Evolutionary conservation across 2,888 invertebrate genomes (phyloP), one percentile per base, ranked within the genome.

Genomic region (Mystacides longicornis): DNA sequence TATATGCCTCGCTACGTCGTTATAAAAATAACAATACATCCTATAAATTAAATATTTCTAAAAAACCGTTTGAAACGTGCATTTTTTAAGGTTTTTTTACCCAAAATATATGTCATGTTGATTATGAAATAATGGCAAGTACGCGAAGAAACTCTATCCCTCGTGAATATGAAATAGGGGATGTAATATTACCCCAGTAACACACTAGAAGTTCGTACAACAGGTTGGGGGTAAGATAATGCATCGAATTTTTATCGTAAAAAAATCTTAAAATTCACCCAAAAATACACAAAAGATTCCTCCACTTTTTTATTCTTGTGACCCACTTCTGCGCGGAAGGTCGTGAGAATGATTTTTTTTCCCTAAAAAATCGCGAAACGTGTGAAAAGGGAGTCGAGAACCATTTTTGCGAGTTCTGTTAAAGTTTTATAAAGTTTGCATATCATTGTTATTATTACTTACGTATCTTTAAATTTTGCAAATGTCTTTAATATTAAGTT

Each of bases 171-270:
- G 51, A 58, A 58, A 49, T 37, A 60, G 55, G 60, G 60, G 60
- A 55, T 61, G 61, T 61, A 61, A 61, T 59, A 61, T 59, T 61
- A 61, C 61, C 61, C 61, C 57, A 61, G 55, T 61, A 55, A 55
- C 61, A 55, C 55, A 45, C 37, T 55, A 50, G 57, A 55, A 53
- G 42, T 27, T 52, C 45, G 51, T n/a, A 43, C 51, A 51, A 53
- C 61, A 61, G 61, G 61, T 61, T 61, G 61, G 59, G 60, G 60
- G 61, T 55, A 61, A 61, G 61, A 61, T 59, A 61, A 61, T 55
- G 52, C 49, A 19, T 21, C 49, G 53, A 43, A 46, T 59, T 61
- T 60, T 61, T 61, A 54, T 49, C 33, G 52, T 45, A 50, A 48
- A 55, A 47, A 56, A 59, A 61, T 59, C 59, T 56, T 59, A 45